Conservation (phyloP, 2,113 vertebrate species). For the Colaptes auratus region DNA sequence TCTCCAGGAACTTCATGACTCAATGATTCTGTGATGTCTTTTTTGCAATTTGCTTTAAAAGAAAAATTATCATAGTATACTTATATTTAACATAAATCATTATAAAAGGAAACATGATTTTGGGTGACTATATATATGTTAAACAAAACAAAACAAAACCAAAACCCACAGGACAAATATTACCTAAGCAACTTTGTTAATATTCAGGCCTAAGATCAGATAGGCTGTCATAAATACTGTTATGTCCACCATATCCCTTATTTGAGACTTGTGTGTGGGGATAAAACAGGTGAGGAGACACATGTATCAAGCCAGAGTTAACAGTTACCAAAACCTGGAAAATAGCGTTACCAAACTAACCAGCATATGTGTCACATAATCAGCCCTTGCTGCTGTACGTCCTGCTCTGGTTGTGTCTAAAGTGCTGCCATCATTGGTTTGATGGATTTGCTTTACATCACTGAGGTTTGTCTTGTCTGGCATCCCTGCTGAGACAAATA, state of each 20-base stretch:
- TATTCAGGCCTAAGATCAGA: neutral
- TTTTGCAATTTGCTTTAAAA: neutral
- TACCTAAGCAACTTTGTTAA: neutral
- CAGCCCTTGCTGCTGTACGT: neutral
- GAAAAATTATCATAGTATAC: neutral
- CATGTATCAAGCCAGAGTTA: neutral
- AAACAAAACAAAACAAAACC: neutral
- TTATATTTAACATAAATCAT: neutral
- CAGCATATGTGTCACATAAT: constrained; percentile 25
- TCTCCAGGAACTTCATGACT: neutral
- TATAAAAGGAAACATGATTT: neutral
- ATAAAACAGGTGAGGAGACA: neutral
- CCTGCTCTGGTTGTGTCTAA: constrained; percentile 55
- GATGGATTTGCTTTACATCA: constrained; percentile 69
- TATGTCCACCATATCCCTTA: neutral
- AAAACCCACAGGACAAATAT: neutral
- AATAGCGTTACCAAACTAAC: constrained; percentile 33
- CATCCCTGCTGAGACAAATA: constrained; percentile 73
- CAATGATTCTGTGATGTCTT: neutral
- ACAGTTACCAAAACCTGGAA: constrained; percentile 63
- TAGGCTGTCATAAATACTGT: constrained; percentile 25
- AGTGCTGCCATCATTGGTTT: constrained; percentile 14
- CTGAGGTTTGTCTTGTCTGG: constrained; percentile 71
- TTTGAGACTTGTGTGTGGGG: neutral
- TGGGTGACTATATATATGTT: neutral